Conservation (phyloP, 2,113 vertebrate species). For the Balaeniceps rex region DNA sequence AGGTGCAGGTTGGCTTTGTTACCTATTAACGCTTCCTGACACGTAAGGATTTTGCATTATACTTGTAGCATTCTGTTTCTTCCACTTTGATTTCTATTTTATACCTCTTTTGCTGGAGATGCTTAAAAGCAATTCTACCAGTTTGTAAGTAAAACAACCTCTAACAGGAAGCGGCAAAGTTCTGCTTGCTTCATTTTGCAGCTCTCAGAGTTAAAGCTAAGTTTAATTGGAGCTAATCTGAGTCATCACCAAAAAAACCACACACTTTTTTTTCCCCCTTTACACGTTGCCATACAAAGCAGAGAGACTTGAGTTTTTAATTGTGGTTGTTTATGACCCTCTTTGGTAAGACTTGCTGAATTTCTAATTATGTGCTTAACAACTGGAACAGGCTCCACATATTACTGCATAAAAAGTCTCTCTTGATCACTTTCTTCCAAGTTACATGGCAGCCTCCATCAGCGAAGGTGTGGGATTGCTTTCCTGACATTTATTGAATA, state of each 20-base stretch:
- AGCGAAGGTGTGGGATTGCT: background rate
- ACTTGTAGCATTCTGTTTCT: background rate
- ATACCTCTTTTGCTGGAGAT: background rate
- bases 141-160: background rate
- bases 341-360: background rate
- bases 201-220: background rate
- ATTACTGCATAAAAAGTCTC: background rate
- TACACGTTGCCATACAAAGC: background rate
- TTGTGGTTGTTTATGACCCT: background rate
- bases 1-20: background rate
- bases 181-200: background rate
- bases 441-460: background rate
- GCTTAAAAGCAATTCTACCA: background rate
- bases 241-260: background rate
- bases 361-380: constrained; percentile 37
- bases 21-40: background rate
- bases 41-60: background rate
- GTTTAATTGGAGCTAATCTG: background rate
- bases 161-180: background rate
- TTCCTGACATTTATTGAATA: constrained; percentile 31
- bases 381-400: background rate
- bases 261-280: fast-evolving
- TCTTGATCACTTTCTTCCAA: background rate
- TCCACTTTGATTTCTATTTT: background rate
- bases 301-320: background rate